Evolutionary conservation across 1,140 invertebrate species (phyloP).

Genomic region (Sinonovacula constricta): DNA sequence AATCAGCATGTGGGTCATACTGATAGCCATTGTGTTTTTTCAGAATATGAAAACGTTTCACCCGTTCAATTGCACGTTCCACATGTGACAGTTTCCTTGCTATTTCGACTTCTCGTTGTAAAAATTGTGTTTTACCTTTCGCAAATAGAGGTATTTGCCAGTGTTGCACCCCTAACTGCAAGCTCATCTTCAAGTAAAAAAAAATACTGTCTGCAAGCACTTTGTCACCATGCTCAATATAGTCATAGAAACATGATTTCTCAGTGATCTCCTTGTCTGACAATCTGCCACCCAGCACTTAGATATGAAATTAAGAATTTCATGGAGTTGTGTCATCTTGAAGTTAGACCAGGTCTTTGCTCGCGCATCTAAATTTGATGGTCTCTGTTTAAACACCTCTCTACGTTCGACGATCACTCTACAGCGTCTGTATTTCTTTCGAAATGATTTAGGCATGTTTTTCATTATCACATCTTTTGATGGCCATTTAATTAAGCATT

Average conservation of each 20-base stretch:
- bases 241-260: too few relatives aligned
- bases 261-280: constrained; percentile 51
- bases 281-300: constrained; percentile 39
- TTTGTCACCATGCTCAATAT: constrained; percentile 30
- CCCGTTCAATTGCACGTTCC: constrained; percentile 24
- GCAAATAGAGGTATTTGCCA: constrained; percentile 39
- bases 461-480: too few relatives aligned
- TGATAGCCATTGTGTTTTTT: neutral
- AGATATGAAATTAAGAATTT: constrained; percentile 14
- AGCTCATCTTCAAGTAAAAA: constrained; percentile 18
- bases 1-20: neutral
- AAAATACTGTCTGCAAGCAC: constrained; percentile 48
- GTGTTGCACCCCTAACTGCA: neutral
- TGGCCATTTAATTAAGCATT: too few relatives aligned
- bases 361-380: constrained; percentile 4
- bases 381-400: constrained; percentile 14
- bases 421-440: neutral
- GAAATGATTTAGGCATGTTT: too few relatives aligned
- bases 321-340: constrained; percentile 3
- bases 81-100: constrained; percentile 5
- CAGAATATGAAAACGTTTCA: constrained; percentile 39
- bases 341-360: constrained; percentile 10
- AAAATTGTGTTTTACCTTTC: constrained; percentile 14
- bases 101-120: neutral
- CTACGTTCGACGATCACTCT: constrained; percentile 21